Conservation (phyloP, 64 coral and sea anemone species). For the Montipora efflorescens region DNA sequence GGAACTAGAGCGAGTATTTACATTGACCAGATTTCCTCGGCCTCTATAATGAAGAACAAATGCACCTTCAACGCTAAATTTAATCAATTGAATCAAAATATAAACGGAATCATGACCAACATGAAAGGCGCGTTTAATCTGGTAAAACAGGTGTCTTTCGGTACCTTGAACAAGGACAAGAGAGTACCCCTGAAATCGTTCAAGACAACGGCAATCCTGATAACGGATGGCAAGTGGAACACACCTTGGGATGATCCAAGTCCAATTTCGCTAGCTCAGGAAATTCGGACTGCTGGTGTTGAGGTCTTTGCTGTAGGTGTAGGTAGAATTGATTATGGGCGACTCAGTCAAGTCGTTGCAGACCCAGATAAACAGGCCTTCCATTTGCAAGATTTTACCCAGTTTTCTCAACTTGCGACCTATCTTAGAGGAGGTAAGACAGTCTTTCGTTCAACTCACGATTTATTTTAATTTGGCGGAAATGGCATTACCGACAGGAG, state of each 20-base stretch:
- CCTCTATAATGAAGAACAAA: slow-evolving; percentile 49
- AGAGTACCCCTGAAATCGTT: background rate
- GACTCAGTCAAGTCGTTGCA: slow-evolving; percentile 34
- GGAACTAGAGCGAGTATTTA: background rate
- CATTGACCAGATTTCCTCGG: slow-evolving; percentile 73
- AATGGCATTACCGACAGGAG: too few relatives aligned
- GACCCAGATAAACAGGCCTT: slow-evolving; percentile 52
- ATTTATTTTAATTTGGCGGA: too few relatives aligned
- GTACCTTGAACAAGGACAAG: background rate
- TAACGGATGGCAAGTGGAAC: slow-evolving; percentile 86
- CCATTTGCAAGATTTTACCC: slow-evolving; percentile 57
- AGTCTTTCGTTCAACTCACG: background rate
- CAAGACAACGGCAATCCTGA: slow-evolving; percentile 73
- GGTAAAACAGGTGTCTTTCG: slow-evolving; percentile 51
- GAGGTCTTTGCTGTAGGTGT: slow-evolving; percentile 85
- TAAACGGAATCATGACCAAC: slow-evolving; percentile 33
- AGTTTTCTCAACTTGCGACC: slow-evolving; percentile 82
- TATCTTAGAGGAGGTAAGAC: slow-evolving; percentile 86
- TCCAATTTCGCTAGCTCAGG: background rate
- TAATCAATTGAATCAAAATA: background rate
- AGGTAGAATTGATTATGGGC: slow-evolving; percentile 30
- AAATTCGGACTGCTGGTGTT: background rate
- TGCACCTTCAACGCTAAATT: slow-evolving; percentile 86
- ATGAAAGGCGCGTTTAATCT: slow-evolving; percentile 70
- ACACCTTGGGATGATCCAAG: background rate